Percentiles rank a stretch among this genome's conserved stretches.
phyloP scores from a whole-genome alignment of 1,140 invertebrate species.

The Ptiloglossa arizonensis region DNA sequence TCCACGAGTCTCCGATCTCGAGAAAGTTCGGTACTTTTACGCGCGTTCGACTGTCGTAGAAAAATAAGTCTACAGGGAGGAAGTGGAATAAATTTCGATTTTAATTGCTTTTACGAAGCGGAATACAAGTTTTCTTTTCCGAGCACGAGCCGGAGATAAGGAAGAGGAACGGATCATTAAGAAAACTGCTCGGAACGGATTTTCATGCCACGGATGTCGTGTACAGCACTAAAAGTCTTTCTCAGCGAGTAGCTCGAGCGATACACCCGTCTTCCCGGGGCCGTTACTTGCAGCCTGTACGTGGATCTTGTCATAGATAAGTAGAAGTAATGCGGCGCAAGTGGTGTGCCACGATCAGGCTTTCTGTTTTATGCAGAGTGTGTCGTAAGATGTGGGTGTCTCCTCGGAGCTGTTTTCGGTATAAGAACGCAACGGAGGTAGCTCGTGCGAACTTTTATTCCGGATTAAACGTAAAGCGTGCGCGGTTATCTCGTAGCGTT shows the following conservation, averaged over 20 bases:
- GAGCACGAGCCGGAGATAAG: background rate
- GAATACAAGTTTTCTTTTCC: background rate
- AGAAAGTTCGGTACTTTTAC: no score
- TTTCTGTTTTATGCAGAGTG: slow-evolving; percentile 51
- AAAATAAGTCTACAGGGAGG: background rate
- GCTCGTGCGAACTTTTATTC: background rate
- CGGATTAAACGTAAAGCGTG: no score
- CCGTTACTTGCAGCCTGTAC: slow-evolving; percentile 57
- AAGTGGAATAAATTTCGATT: background rate
- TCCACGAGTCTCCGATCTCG: no score
- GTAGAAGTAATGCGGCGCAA: slow-evolving; percentile 29
- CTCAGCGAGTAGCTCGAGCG: background rate
- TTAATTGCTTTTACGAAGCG: background rate
- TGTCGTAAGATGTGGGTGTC: slow-evolving; percentile 4
- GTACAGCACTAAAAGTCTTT: background rate
- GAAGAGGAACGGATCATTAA: slow-evolving; percentile 13
- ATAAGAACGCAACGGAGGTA: background rate
- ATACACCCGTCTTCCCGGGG: slow-evolving; percentile 13
- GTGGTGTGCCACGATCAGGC: slow-evolving; percentile 41
- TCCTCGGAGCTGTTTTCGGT: background rate
- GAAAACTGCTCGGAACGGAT: background rate
- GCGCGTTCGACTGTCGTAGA: no score
- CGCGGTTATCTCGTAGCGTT: background rate
- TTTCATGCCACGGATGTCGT: background rate
- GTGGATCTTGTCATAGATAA: slow-evolving; percentile 42